Evolutionary conservation across 2,113 vertebrate species (phyloP).

Genomic region (Ailuropoda melanoleuca): DNA sequence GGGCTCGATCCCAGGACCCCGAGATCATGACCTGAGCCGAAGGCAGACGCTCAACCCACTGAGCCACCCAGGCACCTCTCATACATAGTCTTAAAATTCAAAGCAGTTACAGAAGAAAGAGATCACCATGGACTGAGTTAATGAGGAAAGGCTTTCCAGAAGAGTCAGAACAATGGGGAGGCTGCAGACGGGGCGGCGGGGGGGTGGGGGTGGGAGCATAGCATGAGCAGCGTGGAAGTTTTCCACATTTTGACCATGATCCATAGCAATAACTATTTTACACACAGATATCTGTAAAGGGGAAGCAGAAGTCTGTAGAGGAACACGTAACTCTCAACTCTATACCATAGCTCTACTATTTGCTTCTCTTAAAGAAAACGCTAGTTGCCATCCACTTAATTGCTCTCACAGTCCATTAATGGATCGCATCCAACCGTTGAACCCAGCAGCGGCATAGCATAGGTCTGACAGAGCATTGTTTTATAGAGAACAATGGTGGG

Average conservation of each 20-base stretch:
- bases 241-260: not conserved
- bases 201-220: too few species aligned
- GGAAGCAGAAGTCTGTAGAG: not conserved
- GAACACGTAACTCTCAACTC: not conserved
- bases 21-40: too few species aligned
- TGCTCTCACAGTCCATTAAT: not conserved
- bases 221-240: not conserved
- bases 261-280: not conserved
- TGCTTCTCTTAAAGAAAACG: not conserved
- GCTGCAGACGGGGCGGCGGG: fast-evolving
- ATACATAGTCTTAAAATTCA: not conserved
- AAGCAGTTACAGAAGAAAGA: not conserved
- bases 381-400: not conserved
- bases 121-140: not conserved
- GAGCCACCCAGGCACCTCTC: too few species aligned
- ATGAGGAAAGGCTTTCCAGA: not conserved
- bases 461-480: not conserved
- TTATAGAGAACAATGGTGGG: not conserved
- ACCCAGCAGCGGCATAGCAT: too few species aligned
- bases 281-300: not conserved
- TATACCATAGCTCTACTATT: not conserved
- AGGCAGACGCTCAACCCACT: too few species aligned
- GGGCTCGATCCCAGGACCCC: too few species aligned
- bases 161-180: not conserved
- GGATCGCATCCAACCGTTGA: not conserved